A percentile compares a stretch with the other conserved stretches of the same genome.
Conservation (phyloP, 1,140 invertebrate genomes). For the Drosophila setifemur region DNA sequence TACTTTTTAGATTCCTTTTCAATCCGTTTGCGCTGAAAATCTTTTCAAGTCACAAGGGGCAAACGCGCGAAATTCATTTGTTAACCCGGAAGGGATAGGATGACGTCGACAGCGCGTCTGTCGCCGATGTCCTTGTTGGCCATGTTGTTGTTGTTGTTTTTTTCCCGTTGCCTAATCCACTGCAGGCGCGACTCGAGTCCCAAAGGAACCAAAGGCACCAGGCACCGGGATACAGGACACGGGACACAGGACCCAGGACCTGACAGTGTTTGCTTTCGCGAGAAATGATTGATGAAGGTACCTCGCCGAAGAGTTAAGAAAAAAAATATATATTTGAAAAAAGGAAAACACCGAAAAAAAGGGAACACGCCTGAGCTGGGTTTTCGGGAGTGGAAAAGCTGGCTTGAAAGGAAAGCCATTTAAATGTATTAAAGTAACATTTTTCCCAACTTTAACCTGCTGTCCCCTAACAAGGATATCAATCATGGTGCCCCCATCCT, state of each 20-base stretch:
- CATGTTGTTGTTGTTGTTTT: background rate
- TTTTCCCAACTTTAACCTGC: conserved; percentile 42
- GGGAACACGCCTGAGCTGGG: background rate
- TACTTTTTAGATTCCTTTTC: conserved; percentile 12
- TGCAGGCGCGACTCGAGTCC: conserved; percentile 60
- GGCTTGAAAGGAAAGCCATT: conserved; percentile 54
- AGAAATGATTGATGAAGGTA: conserved; percentile 78
- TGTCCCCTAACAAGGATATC: conserved; percentile 8
- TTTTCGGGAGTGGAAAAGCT: background rate
- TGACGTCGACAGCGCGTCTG: conserved; percentile 28
- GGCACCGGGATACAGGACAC: conserved; percentile 1
- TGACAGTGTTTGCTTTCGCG: conserved; percentile 58
- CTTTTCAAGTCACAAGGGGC: conserved; percentile 57
- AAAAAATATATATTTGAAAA: conserved; percentile 21
- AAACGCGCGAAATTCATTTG: conserved; percentile 75
- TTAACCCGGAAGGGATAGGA: conserved; percentile 74
- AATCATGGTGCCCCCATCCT: conserved; percentile 2
- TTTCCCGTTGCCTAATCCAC: conserved; percentile 68
- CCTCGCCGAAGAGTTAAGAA: conserved; percentile 55
- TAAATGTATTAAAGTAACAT: conserved; percentile 58
- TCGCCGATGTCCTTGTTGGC: conserved; percentile 26
- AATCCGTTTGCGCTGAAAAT: conserved; percentile 56
- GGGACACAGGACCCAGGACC: conserved; percentile 38
- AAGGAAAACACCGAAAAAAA: conserved; percentile 11
- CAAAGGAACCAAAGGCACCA: conserved; percentile 17